phyloP scores from a whole-genome alignment of 2,888 invertebrate genomes.

The Lasioglossum zephyrum region DNA sequence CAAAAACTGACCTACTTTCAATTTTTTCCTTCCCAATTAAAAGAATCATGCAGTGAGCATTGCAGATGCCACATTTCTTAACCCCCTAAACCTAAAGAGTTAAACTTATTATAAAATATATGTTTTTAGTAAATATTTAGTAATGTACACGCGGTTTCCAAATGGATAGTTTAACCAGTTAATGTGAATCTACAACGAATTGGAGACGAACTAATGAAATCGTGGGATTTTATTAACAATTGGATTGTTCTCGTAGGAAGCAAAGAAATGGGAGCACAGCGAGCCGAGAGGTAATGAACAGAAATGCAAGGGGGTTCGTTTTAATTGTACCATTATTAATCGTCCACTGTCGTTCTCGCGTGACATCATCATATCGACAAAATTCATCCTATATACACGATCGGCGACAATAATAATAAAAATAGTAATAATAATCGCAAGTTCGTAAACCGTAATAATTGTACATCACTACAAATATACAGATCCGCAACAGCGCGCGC shows the following conservation, averaged over 20 bases:
- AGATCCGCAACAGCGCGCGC: conserved; percentile 72
- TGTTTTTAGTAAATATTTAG: too few species aligned
- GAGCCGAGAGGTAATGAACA: background rate
- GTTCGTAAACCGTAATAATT: conserved; percentile 73
- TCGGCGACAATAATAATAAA: conserved; percentile 71
- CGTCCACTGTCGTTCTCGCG: conserved; percentile 79
- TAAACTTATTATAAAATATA: too few species aligned
- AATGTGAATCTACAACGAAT: too few species aligned
- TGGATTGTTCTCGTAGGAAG: background rate
- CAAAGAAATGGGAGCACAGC: background rate
- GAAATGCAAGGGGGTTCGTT: conserved; percentile 33
- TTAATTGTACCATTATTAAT: conserved; percentile 83
- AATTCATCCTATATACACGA: conserved; percentile 79
- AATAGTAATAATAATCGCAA: conserved; percentile 75
- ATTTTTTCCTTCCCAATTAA: too few species aligned
- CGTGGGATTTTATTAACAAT: background rate
- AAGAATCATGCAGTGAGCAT: too few species aligned
- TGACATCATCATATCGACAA: conserved; percentile 81
- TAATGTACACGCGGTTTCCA: too few species aligned
- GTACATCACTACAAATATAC: conserved; percentile 83
- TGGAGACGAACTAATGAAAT: too few species aligned
- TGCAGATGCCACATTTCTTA: too few species aligned
- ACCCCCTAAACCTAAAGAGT: too few species aligned
- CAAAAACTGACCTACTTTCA: too few species aligned
- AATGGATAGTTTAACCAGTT: too few species aligned